phyloP scores from a whole-genome alignment of 1,140 invertebrate genomes.

The Epicauta chinensis region DNA sequence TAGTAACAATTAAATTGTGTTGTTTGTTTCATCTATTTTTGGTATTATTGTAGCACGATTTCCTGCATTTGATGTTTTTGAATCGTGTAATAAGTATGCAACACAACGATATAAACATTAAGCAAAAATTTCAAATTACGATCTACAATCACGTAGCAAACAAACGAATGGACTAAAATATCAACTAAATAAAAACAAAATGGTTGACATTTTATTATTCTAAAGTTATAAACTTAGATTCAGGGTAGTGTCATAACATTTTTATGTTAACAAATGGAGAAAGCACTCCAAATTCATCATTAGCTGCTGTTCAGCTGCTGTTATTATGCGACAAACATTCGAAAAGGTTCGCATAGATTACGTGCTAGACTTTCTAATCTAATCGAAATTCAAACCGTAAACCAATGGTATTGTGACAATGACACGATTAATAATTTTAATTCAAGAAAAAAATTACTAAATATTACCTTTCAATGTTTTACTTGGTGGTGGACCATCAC shows the following conservation, averaged over 20 bases:
- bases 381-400: slow-evolving; percentile 9
- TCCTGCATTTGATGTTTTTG: slow-evolving; percentile 16
- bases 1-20: too few relatives aligned
- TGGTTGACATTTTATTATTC: slow-evolving; percentile 26
- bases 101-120: slow-evolving; percentile 20
- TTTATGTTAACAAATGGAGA: slow-evolving; percentile 16
- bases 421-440: slow-evolving; percentile 2
- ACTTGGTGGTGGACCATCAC: slow-evolving; percentile 64
- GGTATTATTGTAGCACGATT: slow-evolving; percentile 9
- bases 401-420: background rate
- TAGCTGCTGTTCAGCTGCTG: slow-evolving; percentile 13
- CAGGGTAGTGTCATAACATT: slow-evolving; percentile 27
- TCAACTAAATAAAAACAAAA: slow-evolving; percentile 26
- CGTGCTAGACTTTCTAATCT: slow-evolving; percentile 21
- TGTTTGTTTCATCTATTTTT: too few relatives aligned
- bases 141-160: slow-evolving; percentile 25
- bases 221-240: slow-evolving; percentile 20
- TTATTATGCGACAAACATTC: slow-evolving; percentile 10
- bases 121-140: slow-evolving; percentile 23
- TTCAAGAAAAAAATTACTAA: too few relatives aligned
- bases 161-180: slow-evolving; percentile 19
- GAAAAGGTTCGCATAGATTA: slow-evolving; percentile 10
- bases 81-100: slow-evolving; percentile 11
- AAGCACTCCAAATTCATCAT: slow-evolving; percentile 18
- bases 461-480: slow-evolving; percentile 81